Percentiles rank a stretch among this genome's conserved stretches.
Conservation (phyloP, 2,797 vertebrate species). For the Salmo trutta region DNA sequence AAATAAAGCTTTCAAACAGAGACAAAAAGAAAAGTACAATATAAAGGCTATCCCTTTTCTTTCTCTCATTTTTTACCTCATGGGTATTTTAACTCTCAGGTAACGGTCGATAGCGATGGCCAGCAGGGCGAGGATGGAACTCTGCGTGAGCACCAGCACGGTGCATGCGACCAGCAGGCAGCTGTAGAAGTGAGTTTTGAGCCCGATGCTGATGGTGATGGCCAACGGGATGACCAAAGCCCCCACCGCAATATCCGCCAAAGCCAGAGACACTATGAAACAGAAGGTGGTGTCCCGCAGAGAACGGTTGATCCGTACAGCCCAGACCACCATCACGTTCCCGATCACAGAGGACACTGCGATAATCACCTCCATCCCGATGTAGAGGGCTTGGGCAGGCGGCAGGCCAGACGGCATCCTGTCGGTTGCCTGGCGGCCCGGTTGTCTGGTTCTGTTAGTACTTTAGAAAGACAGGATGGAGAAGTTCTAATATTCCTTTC, state of each 20-base stretch:
- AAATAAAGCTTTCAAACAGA: not conserved
- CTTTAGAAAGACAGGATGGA: constrained; percentile 37
- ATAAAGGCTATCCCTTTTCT: not conserved
- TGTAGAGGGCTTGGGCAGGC: constrained; percentile 82
- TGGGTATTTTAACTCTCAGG: constrained; percentile 90
- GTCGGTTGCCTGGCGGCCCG: not conserved
- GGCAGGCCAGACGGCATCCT: constrained; percentile 77
- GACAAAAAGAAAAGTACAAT: not conserved
- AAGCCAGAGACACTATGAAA: constrained; percentile 91
- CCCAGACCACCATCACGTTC: constrained; percentile 94
- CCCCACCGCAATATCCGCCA: constrained; percentile 91
- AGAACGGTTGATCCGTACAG: constrained; percentile 89
- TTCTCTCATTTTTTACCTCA: constrained; percentile 76
- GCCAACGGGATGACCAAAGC: constrained; percentile 90
- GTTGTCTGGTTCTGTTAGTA: constrained; percentile 25
- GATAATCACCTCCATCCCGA: constrained; percentile 88
- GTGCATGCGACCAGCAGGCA: constrained; percentile 88
- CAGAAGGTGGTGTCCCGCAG: constrained; percentile 90
- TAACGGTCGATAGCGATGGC: constrained; percentile 94
- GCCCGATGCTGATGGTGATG: constrained; percentile 88
- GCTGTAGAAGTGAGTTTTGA: constrained; percentile 86
- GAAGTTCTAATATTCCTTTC: constrained; percentile 13
- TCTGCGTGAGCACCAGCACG: constrained; percentile 91
- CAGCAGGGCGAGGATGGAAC: constrained; percentile 92
- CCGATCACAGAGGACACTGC: constrained; percentile 89